phyloP scores from a whole-genome alignment of 2,113 vertebrate genomes.

The Entosphenus tridentatus region DNA sequence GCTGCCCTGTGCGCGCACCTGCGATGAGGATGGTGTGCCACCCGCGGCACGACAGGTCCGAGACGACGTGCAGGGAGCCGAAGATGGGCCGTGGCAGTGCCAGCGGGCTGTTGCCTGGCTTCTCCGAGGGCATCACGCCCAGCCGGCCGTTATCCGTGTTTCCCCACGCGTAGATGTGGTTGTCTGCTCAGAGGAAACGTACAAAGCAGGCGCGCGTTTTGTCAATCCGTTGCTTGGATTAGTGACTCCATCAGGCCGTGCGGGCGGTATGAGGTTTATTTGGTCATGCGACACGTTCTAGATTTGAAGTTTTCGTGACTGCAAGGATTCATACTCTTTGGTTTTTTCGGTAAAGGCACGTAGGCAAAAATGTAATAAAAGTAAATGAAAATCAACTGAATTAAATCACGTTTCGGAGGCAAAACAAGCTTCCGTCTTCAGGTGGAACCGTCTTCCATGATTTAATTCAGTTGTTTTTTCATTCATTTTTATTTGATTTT shows the following conservation, averaged over 20 bases:
- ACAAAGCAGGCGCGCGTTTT: not conserved
- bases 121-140: constrained; percentile 67
- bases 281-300: no score
- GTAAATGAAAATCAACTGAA: no score
- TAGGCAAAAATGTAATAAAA: no score
- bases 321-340: no score
- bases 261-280: no score
- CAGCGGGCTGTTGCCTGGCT: constrained; percentile 69
- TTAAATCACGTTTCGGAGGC: no score
- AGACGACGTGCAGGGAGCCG: constrained; percentile 79
- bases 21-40: constrained; percentile 96
- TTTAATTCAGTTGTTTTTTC: no score
- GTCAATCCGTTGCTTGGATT: not conserved
- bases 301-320: no score
- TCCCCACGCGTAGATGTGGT: constrained; percentile 96
- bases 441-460: no score
- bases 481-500: no score
- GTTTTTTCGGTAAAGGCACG: no score
- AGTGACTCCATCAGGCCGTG: not conserved
- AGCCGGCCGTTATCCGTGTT: constrained; percentile 85
- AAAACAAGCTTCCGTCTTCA: no score
- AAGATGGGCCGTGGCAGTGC: constrained; percentile 88
- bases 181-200: constrained; percentile 31
- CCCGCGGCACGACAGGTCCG: constrained; percentile 75
- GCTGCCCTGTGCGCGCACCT: constrained; percentile 25